phyloP scores from a whole-genome alignment of 2,888 invertebrate genomes.

The Syritta pipiens region DNA sequence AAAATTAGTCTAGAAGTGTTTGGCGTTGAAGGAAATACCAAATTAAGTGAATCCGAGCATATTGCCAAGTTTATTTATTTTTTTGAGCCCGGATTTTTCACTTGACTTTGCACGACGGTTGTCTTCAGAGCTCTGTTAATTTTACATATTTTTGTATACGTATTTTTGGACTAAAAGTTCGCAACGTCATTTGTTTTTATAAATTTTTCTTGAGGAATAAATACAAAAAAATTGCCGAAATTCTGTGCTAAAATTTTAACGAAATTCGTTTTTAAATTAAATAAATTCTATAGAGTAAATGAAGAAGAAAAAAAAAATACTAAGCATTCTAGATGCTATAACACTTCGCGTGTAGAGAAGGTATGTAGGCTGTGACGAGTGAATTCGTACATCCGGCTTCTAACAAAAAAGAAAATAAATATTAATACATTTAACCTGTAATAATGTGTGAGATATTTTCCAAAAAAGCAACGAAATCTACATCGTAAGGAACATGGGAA shows the following conservation, averaged over 20 bases:
- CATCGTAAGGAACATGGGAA: too few species aligned
- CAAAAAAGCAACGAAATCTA: conserved; percentile 1
- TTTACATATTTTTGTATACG: conserved; percentile 8
- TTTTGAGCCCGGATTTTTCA: conserved; percentile 53
- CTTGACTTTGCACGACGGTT: conserved; percentile 47
- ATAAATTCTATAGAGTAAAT: conserved; percentile 43
- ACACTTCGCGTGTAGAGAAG: too few species aligned
- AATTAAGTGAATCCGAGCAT: conserved; percentile 71
- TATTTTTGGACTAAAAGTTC: conserved; percentile 17
- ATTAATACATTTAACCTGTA: background rate
- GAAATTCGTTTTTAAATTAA: conserved; percentile 10
- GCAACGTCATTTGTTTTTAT: conserved; percentile 14
- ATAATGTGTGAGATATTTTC: conserved; percentile 38
- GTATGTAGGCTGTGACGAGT: conserved; percentile 54
- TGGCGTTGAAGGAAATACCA: conserved; percentile 77
- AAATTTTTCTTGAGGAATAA: background rate
- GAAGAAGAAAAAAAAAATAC: conserved; percentile 6
- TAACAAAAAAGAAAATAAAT: conserved; percentile 30
- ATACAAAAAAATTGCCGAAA: conserved; percentile 4
- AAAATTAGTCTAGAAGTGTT: conserved; percentile 79
- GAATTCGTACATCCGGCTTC: conserved; percentile 65
- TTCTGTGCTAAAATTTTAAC: conserved; percentile 21
- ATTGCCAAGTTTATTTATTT: conserved; percentile 67
- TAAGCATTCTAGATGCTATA: too few species aligned
- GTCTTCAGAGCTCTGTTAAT: conserved; percentile 5